Conservation (phyloP, 53 echinoderm and acorn worm genomes). For the Apostichopus leukothele region DNA sequence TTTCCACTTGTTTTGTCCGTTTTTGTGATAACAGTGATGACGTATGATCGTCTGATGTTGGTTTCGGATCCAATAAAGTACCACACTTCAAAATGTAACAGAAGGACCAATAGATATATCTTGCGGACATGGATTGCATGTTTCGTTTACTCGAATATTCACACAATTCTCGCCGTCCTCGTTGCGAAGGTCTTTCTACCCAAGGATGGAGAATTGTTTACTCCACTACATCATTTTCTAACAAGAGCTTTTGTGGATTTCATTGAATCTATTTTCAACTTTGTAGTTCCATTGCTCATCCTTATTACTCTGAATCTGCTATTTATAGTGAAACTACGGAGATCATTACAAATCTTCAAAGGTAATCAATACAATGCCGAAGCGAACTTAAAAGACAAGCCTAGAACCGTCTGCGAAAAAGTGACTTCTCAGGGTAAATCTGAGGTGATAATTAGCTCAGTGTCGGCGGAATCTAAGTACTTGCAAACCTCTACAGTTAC, state of each 20-base stretch:
- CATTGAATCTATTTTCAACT: background rate
- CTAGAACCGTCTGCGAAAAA: background rate
- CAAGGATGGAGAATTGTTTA: background rate
- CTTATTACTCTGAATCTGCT: background rate
- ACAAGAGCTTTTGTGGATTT: background rate
- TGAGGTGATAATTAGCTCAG: background rate
- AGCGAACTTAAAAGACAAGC: background rate
- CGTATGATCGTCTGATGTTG: background rate
- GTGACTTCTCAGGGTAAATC: background rate
- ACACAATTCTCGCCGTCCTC: background rate
- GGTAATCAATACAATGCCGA: background rate
- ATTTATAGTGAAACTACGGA: background rate
- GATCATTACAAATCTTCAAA: background rate
- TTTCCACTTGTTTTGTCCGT: constrained; percentile 27
- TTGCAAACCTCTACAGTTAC: background rate
- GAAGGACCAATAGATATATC: background rate
- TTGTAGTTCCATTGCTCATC: background rate
- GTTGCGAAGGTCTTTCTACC: background rate
- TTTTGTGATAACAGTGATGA: background rate
- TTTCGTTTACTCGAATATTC: background rate
- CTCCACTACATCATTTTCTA: background rate
- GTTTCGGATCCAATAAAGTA: constrained; percentile 21
- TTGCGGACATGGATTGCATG: background rate
- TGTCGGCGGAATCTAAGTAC: background rate
- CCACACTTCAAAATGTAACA: background rate